phyloP scores from a whole-genome alignment of 2,888 invertebrate genomes.

The Acrobasis repandana region DNA sequence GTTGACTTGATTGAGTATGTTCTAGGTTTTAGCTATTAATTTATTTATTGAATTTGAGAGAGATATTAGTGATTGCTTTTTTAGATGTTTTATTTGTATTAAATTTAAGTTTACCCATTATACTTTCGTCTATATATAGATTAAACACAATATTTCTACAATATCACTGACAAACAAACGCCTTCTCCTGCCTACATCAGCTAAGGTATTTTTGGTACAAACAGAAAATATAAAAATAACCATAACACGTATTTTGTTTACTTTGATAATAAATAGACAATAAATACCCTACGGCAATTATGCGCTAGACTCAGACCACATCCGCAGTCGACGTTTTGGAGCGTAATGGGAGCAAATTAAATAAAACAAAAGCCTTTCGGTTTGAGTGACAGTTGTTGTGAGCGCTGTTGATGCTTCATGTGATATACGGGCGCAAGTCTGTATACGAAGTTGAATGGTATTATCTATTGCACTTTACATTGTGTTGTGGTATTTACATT shows the following conservation, averaged over 20 bases:
- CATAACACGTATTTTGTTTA: background rate
- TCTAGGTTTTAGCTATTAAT: too few relatives aligned
- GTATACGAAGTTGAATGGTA: background rate
- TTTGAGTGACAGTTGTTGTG: constrained; percentile 11
- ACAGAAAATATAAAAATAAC: background rate
- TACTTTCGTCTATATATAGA: too few relatives aligned
- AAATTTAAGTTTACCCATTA: too few relatives aligned
- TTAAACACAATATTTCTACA: too few relatives aligned
- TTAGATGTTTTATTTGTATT: too few relatives aligned
- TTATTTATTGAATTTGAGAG: too few relatives aligned
- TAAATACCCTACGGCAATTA: background rate
- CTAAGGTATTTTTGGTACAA: background rate
- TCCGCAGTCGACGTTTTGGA: background rate
- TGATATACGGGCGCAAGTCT: constrained; percentile 2
- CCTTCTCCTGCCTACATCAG: too few relatives aligned
- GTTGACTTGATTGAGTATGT: too few relatives aligned
- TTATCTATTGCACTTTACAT: background rate
- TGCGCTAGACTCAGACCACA: background rate
- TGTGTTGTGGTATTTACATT: background rate
- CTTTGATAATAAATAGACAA: background rate
- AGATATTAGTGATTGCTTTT: too few relatives aligned
- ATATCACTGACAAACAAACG: too few relatives aligned
- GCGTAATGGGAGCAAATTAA: constrained; percentile 15
- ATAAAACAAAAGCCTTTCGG: constrained; percentile 7
- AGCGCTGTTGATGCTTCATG: background rate